These are phyloP conservation scores for Mustelus asterias DNA, from an alignment of 2,113 vertebrate genomes.

Conservation along the genomic window DNA sequence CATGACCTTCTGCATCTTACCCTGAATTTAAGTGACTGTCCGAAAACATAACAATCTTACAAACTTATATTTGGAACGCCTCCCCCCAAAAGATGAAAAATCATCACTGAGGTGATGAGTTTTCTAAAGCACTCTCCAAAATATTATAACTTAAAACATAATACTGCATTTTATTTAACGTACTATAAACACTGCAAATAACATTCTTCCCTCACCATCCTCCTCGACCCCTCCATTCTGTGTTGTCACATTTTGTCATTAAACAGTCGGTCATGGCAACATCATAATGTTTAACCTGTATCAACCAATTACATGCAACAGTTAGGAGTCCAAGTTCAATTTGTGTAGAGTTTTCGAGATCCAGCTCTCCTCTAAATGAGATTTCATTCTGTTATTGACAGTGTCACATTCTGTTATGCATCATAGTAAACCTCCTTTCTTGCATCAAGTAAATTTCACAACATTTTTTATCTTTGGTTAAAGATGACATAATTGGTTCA, in stretches of 20 bases:
- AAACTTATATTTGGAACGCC: too few relatives aligned
- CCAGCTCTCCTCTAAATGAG: not conserved
- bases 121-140: not conserved
- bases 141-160: not conserved
- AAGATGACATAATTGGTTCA: too few relatives aligned
- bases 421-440: not conserved
- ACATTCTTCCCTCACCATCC: not conserved
- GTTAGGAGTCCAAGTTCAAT: not conserved
- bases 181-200: not conserved
- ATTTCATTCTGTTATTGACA: not conserved
- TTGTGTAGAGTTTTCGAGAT: not conserved
- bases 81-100: not conserved
- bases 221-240: too few relatives aligned
- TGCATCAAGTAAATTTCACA: too few relatives aligned
- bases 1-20: too few relatives aligned
- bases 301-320: not conserved
- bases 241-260: too few relatives aligned
- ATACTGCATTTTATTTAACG: not conserved
- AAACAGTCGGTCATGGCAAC: not conserved
- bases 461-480: not conserved
- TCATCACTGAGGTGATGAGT: not conserved
- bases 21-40: too few relatives aligned
- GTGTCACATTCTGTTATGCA: not conserved
- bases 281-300: not conserved
- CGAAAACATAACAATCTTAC: too few relatives aligned